phyloP scores from a whole-genome alignment of 2,888 invertebrate species.

The Drosophila prolongata region DNA sequence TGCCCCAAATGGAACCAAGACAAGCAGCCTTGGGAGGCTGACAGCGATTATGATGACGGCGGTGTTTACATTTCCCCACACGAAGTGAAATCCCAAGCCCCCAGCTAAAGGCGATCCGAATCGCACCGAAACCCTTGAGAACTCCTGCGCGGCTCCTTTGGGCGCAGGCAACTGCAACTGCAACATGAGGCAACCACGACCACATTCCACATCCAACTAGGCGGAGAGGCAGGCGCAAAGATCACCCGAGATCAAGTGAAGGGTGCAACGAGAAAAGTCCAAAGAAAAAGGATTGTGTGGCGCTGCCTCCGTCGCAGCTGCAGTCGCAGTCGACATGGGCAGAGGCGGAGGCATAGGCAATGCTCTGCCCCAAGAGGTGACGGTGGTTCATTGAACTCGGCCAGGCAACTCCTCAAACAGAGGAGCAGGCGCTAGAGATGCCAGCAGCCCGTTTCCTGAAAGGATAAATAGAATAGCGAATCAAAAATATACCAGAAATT shows the following conservation, averaged over 20 bases:
- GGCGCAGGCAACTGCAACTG: constrained; percentile 5
- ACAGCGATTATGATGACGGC: constrained; percentile 68
- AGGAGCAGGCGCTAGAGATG: constrained; percentile 30
- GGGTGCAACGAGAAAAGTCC: constrained; percentile 69
- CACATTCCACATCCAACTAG: constrained; percentile 35
- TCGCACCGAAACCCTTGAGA: constrained; percentile 64
- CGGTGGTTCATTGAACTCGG: constrained; percentile 75
- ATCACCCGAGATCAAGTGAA: constrained; percentile 74
- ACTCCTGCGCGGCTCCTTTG: constrained; percentile 65
- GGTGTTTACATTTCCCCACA: constrained; percentile 79
- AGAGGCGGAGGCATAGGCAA: constrained; percentile 41
- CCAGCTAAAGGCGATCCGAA: constrained; percentile 46
- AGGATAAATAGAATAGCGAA: constrained; percentile 6
- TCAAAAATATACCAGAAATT: too few species aligned
- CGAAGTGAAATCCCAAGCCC: constrained; percentile 73
- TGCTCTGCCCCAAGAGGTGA: constrained; percentile 74
- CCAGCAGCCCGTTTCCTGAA: constrained; percentile 1
- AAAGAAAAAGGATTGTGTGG: constrained; percentile 74
- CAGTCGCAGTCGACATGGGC: constrained; percentile 31
- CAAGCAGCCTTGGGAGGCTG: constrained; percentile 35
- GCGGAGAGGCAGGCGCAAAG: constrained; percentile 34
- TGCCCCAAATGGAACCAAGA: constrained; percentile 5
- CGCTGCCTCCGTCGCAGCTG: constrained; percentile 14
- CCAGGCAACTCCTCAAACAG: constrained; percentile 35
- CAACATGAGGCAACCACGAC: constrained; percentile 18